Base-by-base conservation (phyloP, 2,113 vertebrate genomes). In the Entelurus aequoreus region DNA sequence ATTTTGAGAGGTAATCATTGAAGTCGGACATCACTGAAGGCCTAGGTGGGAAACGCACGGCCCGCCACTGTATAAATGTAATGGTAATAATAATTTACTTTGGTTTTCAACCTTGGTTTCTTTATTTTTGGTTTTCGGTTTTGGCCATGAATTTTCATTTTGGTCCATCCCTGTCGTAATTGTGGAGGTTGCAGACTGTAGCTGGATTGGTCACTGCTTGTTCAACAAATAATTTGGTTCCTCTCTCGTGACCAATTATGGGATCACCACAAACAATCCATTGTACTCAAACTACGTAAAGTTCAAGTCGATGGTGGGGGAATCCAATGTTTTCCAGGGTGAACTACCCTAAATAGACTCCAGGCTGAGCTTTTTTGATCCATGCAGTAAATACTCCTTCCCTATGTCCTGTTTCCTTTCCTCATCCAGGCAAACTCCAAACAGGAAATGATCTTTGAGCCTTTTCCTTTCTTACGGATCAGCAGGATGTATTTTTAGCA, bases 381-480 rank as follows among this genome's bases (percentile, higher is more conserved):
- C 49, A 19, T 63, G 53, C 66, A 48, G 61, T 50, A 56, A 63
- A 76, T 75, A 72, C 61, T 69, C 66, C 19, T 48, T 60, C 60
- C 68, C 66, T 56, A 72, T 62, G 68, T 74, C 28, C 46, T 51
- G 64, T 56, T 9, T 57, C 11, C n/a, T 21, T 68, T 69, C 60
- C 54, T 66, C 61, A 65, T 68, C 47, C 51, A 6, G 57, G 57
- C 13, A 5, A 70, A 21, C 63, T 77, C 71, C 78, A 72, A 79
- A 79, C 74, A 86, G 82, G 75, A 83, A 79, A 80, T 72, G 68
- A 84, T 79, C 70, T 65, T 1, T 21, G 48, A 71, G 38, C 62
- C 38, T 15, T 76, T 79, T 78, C 66, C 69, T 53, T 82, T 75
- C 77, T 66, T 60, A 12, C 35, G 48, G 65, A 64, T 55, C 53